Conservation (phyloP, 2,797 vertebrate genomes). For the Atherinosoma microstoma region DNA sequence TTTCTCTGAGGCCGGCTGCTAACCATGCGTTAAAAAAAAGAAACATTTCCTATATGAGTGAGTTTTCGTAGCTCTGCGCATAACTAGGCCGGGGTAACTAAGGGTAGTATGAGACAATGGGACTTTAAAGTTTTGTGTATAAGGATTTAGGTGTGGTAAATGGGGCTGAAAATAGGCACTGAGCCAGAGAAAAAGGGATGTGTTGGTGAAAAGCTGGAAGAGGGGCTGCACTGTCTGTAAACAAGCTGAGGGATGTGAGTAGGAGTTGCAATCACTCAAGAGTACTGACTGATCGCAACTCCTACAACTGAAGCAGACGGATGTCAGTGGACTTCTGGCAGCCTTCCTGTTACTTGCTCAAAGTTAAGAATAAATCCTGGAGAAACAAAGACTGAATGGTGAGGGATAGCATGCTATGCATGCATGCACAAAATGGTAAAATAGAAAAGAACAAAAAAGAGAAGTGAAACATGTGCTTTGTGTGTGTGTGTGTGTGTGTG, state of each 20-base stretch:
- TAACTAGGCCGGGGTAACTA: constrained; percentile 37
- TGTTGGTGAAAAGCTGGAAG: constrained; percentile 21
- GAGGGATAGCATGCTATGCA: constrained; percentile 4
- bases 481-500: too few species aligned
- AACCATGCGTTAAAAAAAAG: constrained; percentile 37
- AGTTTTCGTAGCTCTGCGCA: constrained; percentile 20
- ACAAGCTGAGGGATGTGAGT: constrained; percentile 40
- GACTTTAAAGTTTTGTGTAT: constrained; percentile 19
- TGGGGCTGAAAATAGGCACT: constrained; percentile 40
- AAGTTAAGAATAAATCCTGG: constrained; percentile 16
- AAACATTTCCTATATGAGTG: constrained; percentile 40
- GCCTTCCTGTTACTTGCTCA: constrained; percentile 32
- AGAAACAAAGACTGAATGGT: not conserved
- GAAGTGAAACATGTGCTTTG: too few species aligned
- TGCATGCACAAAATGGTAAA: constrained; percentile 2
- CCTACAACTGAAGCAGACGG: too few species aligned
- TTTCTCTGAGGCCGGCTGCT: constrained; percentile 29
- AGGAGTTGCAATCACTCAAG: constrained; percentile 33
- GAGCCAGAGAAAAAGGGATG: constrained; percentile 27
- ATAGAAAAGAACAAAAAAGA: not conserved
- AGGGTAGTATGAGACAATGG: constrained; percentile 44
- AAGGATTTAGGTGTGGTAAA: constrained; percentile 40
- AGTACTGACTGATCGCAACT: too few species aligned
- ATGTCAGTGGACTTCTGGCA: constrained; percentile 38
- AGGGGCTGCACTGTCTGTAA: constrained; percentile 34